Evolutionary conservation across 2,113 vertebrate species (phyloP).

Genomic region (Chrysemys picta): DNA sequence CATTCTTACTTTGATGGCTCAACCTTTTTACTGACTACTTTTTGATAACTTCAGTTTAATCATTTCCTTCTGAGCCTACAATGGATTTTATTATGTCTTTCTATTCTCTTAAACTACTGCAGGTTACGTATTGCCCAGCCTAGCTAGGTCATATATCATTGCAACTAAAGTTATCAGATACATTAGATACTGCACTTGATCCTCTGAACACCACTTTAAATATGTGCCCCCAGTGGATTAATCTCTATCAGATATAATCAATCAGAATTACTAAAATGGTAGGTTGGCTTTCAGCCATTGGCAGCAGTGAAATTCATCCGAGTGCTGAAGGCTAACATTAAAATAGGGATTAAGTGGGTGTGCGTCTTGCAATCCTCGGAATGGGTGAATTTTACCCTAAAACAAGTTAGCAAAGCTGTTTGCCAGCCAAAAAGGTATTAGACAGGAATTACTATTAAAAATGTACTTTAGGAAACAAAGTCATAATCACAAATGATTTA

Average conservation of each 20-base stretch:
- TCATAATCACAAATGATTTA: neutral
- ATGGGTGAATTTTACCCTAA: neutral
- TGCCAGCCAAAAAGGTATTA: neutral
- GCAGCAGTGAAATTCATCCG: neutral
- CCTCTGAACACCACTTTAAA: neutral
- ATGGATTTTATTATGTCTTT: slow-evolving; percentile 6
- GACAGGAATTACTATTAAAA: neutral
- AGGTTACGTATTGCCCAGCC: neutral
- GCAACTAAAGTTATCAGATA: neutral
- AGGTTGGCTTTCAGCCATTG: neutral
- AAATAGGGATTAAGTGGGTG: neutral
- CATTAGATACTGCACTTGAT: neutral
- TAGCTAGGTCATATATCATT: neutral
- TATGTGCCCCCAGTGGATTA: neutral
- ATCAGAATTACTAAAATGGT: neutral
- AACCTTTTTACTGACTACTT: neutral
- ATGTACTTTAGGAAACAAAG: neutral
- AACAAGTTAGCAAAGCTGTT: neutral
- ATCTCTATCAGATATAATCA: slow-evolving; percentile 17
- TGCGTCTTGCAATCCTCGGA: neutral
- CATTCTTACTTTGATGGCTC: neutral
- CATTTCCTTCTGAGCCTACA: neutral
- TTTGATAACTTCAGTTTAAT: slow-evolving; percentile 10
- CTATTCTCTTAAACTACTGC: neutral
- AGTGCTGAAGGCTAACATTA: neutral